Conservation (phyloP, 2,888 invertebrate genomes). For the Aleiodes alternator region DNA sequence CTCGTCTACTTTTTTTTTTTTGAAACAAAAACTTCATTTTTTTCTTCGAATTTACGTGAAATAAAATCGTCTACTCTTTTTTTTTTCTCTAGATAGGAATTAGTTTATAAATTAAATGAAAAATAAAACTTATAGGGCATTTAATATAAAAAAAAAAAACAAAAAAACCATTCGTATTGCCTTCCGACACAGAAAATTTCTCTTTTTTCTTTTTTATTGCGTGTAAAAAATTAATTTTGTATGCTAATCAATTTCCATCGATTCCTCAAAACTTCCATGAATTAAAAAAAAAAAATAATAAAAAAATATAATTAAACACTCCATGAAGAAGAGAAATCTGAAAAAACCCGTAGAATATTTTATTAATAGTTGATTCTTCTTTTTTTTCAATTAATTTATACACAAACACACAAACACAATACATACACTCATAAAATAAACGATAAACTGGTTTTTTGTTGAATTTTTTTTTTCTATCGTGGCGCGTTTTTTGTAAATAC, state of each 20-base stretch:
- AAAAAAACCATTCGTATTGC: slow-evolving; percentile 65
- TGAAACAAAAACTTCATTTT: background rate
- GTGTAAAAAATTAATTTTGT: too few species aligned
- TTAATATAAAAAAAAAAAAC: slow-evolving; percentile 61
- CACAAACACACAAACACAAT: too few species aligned
- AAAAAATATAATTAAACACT: background rate
- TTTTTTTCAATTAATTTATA: slow-evolving; percentile 53
- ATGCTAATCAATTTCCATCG: slow-evolving; percentile 42
- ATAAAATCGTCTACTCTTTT: background rate
- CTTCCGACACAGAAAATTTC: slow-evolving; percentile 64
- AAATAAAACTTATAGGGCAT: slow-evolving; percentile 65
- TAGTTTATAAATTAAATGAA: slow-evolving; percentile 62
- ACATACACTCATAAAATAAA: too few species aligned
- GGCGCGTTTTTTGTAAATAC: slow-evolving; percentile 44
- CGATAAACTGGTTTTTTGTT: slow-evolving; percentile 2
- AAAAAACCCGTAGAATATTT: background rate
- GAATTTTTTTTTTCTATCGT: slow-evolving; percentile 5
- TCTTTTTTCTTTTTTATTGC: slow-evolving; percentile 6
- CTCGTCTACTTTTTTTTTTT: background rate
- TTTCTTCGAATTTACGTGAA: background rate
- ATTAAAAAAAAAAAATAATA: too few species aligned
- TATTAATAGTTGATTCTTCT: slow-evolving; percentile 61
- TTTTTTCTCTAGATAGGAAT: slow-evolving; percentile 53
- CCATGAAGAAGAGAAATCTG: slow-evolving; percentile 40
- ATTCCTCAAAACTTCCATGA: too few species aligned